phyloP scores from a whole-genome alignment of 1,140 invertebrate species.

The Penaeus chinensis region DNA sequence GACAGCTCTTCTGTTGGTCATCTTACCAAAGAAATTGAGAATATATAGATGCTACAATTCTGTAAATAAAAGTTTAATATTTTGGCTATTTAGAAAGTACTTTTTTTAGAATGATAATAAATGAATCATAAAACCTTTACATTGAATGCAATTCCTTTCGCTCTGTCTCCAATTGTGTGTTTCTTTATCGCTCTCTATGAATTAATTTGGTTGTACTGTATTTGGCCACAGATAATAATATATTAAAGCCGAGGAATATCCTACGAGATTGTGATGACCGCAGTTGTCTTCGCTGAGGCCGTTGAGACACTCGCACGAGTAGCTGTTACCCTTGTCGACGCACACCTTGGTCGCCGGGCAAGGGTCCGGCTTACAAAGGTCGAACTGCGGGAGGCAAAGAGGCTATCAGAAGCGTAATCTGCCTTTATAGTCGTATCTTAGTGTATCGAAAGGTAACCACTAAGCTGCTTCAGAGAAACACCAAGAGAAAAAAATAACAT shows the following conservation, averaged over 20 bases:
- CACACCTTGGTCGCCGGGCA: slow-evolving; percentile 90
- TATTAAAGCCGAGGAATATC: background rate
- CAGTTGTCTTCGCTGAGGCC: slow-evolving; percentile 91
- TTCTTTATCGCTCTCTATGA: too few species aligned
- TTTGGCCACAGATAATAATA: slow-evolving; percentile 8
- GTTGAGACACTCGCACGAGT: slow-evolving; percentile 87
- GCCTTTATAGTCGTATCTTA: background rate
- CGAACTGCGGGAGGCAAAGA: slow-evolving; percentile 71
- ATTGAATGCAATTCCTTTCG: too few species aligned
- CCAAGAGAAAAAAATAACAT: too few species aligned
- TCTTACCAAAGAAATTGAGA: too few species aligned
- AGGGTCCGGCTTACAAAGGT: slow-evolving; percentile 90
- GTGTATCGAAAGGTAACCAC: too few species aligned
- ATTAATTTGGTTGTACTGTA: slow-evolving; percentile 15
- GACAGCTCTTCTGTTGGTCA: slow-evolving; percentile 4
- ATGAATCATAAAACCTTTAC: too few species aligned
- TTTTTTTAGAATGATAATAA: too few species aligned
- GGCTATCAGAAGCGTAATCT: background rate
- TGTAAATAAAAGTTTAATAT: too few species aligned
- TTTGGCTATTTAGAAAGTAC: too few species aligned
- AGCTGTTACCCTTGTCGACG: slow-evolving; percentile 90
- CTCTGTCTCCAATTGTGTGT: too few species aligned
- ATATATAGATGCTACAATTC: too few species aligned
- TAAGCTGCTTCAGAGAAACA: too few species aligned
- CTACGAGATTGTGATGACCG: slow-evolving; percentile 68